phyloP scores from a whole-genome alignment of 2,888 invertebrate species.

The Drosophila pseudotakahashii region DNA sequence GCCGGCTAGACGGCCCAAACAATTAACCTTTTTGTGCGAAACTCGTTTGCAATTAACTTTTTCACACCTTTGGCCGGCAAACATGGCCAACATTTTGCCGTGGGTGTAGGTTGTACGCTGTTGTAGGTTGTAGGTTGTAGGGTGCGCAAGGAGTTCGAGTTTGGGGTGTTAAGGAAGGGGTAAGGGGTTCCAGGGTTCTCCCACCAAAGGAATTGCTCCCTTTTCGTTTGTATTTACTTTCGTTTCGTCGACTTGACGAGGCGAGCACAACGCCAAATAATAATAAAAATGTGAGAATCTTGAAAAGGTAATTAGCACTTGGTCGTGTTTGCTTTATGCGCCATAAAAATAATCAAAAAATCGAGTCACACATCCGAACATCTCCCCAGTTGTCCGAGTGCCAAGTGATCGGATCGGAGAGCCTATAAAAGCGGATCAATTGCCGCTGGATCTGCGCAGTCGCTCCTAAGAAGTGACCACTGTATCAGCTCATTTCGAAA shows the following conservation, averaged over 20 bases:
- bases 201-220: conserved; percentile 1
- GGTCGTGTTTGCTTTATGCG: conserved; percentile 53
- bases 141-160: neutral
- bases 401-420: conserved; percentile 33
- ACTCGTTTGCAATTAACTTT: conserved; percentile 37
- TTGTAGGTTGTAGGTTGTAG: neutral
- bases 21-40: conserved; percentile 24
- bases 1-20: conserved; percentile 6
- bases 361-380: conserved; percentile 52
- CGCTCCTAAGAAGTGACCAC: conserved; percentile 37
- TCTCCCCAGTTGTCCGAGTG: conserved; percentile 30
- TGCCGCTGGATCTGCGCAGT: conserved; percentile 52
- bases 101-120: conserved; percentile 9
- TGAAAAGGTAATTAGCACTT: conserved; percentile 72
- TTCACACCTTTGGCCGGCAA: conserved; percentile 31
- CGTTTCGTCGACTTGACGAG: conserved; percentile 32
- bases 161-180: neutral
- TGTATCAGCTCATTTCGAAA: conserved; percentile 21
- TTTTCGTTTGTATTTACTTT: conserved; percentile 15
- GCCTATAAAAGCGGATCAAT: conserved; percentile 67
- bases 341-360: conserved; percentile 61
- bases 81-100: conserved; percentile 26
- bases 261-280: conserved; percentile 31
- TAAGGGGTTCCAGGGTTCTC: conserved; percentile 1
- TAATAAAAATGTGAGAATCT: conserved; percentile 73